A percentile compares a stretch with the other conserved stretches of the same genome.
Evolutionary conservation across 2,113 vertebrate genomes (phyloP).

Genomic region (Spea multiplicata): DNA sequence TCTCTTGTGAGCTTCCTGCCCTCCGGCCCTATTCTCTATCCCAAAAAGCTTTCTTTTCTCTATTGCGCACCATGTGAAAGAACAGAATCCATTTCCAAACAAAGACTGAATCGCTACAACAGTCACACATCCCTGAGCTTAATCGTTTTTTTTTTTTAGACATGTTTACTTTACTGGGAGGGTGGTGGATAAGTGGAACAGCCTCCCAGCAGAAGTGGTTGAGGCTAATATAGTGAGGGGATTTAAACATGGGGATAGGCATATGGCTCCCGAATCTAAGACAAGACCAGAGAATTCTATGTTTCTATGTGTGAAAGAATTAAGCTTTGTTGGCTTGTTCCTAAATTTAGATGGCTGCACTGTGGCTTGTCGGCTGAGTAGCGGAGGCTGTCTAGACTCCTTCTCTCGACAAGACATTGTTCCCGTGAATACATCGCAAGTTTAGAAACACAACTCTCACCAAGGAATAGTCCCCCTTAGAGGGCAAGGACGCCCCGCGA

Average conservation of each 20-base stretch:
- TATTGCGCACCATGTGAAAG: conserved; percentile 26
- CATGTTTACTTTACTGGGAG: too few species aligned
- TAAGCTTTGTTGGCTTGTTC: too few species aligned
- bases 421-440: neutral
- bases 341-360: too few species aligned
- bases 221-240: too few species aligned
- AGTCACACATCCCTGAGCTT: too few species aligned
- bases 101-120: conserved; percentile 49
- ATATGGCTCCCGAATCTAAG: neutral
- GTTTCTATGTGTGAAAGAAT: too few species aligned
- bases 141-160: too few species aligned
- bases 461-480: neutral
- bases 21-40: conserved; percentile 48
- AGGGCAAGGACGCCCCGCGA: neutral
- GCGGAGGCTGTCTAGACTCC: too few species aligned
- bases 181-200: too few species aligned
- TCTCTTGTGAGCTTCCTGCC: conserved; percentile 51
- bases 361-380: too few species aligned
- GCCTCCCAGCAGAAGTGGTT: too few species aligned
- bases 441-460: neutral
- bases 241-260: neutral
- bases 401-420: too few species aligned
- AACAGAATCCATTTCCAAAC: conserved; percentile 46
- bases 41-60: conserved; percentile 46
- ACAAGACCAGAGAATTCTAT: neutral